Evolutionary conservation across 2,797 vertebrate genomes (phyloP), one percentile per base, ranked within the genome.

Genomic region (Orientallactaga sibirica): DNA sequence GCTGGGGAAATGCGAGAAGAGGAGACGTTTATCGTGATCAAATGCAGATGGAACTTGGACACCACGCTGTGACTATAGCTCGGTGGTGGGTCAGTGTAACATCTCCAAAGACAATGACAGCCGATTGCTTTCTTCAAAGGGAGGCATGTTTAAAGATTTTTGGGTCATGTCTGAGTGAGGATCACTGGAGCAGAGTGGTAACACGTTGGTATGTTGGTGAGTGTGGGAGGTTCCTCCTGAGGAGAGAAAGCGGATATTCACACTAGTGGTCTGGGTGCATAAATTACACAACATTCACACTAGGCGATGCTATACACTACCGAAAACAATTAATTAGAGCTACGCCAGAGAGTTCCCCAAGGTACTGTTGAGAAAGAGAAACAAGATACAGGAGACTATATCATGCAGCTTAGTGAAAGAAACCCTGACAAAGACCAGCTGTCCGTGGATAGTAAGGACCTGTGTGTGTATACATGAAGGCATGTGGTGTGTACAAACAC

Each of bases 321-420:
- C 18, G 85, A 82, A 94, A 90, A 94, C 93, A 64, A 81, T 80
- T 95, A 86, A 79, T 93, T 79, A 87, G 87, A 43, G 18, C 62
- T 41, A 62, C 1, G 5, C 73, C 80, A 24, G 91, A 68, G 86
- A 55, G 29, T 43, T 58, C 74, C 94, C 87, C 18, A 12, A 37
- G 87, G 81, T 29, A 91, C 1, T n/a, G 73, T 15, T 29, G 92
- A 82, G 61, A 41, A 70, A 79, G 87, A 55, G 88, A 89, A 94
- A 76, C 22, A 41, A 86, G 79, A 86, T 20, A 5, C 15, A 29
- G 41, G 74, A 79, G 83, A 79, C 52, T 1, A 43, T 85, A 82
- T 25, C 76, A 43, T 24, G 15, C 12, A 41, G 71, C 73, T 90
- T 64, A 33, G 10, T 52, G 82, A 91, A 95, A 91, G 73, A 86